Evolutionary conservation across 2,888 invertebrate species (phyloP).

Genomic region (Drosophila demipolita): DNA sequence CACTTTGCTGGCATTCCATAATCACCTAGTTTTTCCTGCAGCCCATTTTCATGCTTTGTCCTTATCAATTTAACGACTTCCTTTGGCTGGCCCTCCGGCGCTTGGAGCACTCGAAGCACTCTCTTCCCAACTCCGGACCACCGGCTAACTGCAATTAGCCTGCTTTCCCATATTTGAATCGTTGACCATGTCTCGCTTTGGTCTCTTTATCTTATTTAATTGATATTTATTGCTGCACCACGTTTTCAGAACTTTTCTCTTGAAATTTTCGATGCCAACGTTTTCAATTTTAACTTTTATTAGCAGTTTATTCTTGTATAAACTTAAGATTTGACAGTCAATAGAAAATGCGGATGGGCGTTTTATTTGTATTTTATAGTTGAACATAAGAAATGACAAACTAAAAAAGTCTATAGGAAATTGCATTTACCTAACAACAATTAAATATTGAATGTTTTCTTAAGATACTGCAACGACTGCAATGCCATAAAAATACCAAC

Average conservation of each 20-base stretch:
- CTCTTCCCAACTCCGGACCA: conserved; percentile 48
- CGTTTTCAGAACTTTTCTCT: conserved; percentile 55
- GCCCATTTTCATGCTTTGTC: conserved; percentile 46
- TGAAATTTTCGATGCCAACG: conserved; percentile 1
- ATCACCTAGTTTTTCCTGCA: conserved; percentile 46
- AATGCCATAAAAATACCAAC: conserved; percentile 19
- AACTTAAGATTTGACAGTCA: conserved; percentile 16
- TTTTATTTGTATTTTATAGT: neutral
- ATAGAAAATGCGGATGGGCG: neutral
- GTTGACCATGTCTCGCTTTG: conserved; percentile 41
- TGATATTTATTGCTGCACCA: conserved; percentile 73
- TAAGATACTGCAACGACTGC: neutral
- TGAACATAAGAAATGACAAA: neutral
- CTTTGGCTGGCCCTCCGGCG: conserved; percentile 43
- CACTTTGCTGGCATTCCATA: conserved; percentile 60
- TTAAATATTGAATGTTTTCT: neutral
- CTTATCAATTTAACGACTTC: conserved; percentile 78
- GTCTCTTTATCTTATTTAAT: conserved; percentile 66
- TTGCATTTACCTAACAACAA: neutral
- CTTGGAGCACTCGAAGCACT: conserved; percentile 2
- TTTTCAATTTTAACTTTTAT: conserved; percentile 25
- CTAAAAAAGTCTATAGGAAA: neutral
- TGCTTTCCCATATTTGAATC: conserved; percentile 40
- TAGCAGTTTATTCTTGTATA: conserved; percentile 6
- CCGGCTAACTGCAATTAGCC: conserved; percentile 70